Percentiles rank a stretch among this genome's conserved stretches.
These are phyloP conservation scores for Dipodomys stephensi DNA, from an alignment of 2,113 vertebrate species.

Conservation along the genomic window DNA sequence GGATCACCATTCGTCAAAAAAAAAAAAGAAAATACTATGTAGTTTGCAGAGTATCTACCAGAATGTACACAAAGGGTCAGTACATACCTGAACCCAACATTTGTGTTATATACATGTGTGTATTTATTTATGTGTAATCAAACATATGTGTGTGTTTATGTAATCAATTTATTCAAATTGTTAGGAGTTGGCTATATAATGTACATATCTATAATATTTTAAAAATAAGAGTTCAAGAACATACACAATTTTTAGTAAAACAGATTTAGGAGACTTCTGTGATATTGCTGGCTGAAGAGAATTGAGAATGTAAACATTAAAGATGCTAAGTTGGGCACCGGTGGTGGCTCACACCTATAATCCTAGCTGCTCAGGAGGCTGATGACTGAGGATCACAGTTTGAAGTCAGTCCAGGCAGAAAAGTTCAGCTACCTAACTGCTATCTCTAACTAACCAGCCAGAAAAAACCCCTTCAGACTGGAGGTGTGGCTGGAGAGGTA, in stretches of 20 bases:
- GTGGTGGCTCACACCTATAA: too few species aligned
- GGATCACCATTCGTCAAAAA: too few species aligned
- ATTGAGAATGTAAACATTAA: not conserved
- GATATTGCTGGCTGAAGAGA: constrained; percentile 13
- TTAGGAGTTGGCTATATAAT: constrained; percentile 10
- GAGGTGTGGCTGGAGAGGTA: too few species aligned
- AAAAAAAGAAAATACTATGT: too few species aligned
- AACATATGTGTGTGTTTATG: not conserved
- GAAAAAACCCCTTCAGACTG: too few species aligned
- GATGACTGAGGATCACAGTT: too few species aligned
- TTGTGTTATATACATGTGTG: not conserved
- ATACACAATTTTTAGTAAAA: constrained; percentile 21
- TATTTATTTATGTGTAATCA: not conserved
- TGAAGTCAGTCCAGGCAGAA: too few species aligned
- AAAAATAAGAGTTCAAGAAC: constrained; percentile 20
- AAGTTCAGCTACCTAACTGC: too few species aligned
- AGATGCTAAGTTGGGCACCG: too few species aligned
- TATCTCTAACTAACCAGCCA: too few species aligned
- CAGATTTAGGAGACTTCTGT: constrained; percentile 3
- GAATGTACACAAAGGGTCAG: not conserved
- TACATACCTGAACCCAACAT: not conserved
- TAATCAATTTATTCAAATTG: not conserved
- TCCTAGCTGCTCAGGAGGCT: too few species aligned
- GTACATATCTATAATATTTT: not conserved
- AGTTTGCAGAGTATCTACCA: not conserved